A percentile compares a stretch with the other conserved stretches of the same genome.
phyloP scores from a whole-genome alignment of 1,140 invertebrate genomes.

The Macrobrachium nipponense region DNA sequence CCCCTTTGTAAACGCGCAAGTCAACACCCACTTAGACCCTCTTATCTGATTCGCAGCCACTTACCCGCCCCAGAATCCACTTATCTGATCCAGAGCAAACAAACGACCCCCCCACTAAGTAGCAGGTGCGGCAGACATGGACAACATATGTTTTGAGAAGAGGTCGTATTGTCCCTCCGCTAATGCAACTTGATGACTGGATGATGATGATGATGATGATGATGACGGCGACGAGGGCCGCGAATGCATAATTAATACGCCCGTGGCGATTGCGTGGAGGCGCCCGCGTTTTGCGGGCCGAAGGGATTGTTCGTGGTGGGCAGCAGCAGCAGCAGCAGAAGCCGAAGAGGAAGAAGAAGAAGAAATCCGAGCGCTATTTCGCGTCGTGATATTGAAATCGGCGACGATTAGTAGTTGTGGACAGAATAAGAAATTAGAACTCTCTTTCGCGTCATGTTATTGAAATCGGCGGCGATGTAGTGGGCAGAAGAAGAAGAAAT shows the following conservation, averaged over 20 bases:
- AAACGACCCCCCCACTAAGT: slow-evolving; percentile 39
- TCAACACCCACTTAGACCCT: slow-evolving; percentile 32
- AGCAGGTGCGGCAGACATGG: slow-evolving; percentile 32
- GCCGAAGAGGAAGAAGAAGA: too few species aligned
- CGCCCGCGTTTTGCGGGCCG: neutral
- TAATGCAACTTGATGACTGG: too few species aligned
- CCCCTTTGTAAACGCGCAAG: neutral
- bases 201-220: too few species aligned
- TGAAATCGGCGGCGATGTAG: too few species aligned
- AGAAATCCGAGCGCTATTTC: too few species aligned
- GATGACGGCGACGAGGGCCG: neutral
- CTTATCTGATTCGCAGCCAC: slow-evolving; percentile 40
- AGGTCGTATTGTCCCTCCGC: slow-evolving; percentile 15
- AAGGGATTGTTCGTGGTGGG: neutral
- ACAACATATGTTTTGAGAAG: slow-evolving; percentile 43
- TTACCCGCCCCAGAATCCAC: slow-evolving; percentile 47
- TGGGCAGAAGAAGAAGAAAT: too few species aligned
- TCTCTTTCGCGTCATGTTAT: too few species aligned
- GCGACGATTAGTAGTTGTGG: too few species aligned
- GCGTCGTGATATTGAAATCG: too few species aligned
- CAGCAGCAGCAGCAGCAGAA: too few species aligned
- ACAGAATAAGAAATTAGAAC: too few species aligned
- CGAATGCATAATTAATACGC: slow-evolving; percentile 33
- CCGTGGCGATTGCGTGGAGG: neutral
- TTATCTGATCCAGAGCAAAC: slow-evolving; percentile 53